Percentiles rank a stretch among this genome's conserved stretches.
These are phyloP conservation scores for Apamea crenata DNA, from an alignment of 2,888 invertebrate genomes.

Conservation along the genomic window DNA sequence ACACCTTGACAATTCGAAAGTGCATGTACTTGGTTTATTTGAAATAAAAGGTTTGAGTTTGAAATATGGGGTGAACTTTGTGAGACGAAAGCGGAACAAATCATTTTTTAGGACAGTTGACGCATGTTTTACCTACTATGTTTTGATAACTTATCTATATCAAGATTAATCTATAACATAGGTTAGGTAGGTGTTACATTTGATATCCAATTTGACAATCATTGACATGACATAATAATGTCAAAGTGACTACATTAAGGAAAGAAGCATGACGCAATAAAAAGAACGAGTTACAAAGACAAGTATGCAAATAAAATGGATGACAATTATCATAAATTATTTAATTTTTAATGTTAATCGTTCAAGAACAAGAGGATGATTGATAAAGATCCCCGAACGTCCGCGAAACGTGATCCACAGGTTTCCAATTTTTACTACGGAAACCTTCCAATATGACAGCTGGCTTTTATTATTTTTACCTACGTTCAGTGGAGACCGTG, in stretches of 20 bases:
- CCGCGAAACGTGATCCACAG: conserved; percentile 19
- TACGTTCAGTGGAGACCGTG: no score
- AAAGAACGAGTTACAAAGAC: conserved; percentile 32
- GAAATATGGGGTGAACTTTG: no score
- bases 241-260: conserved; percentile 18
- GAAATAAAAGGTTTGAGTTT: no score
- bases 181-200: no score
- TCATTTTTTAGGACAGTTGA: no score
- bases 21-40: no score
- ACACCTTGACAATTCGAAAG: no score
- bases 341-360: conserved; percentile 45
- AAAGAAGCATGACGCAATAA: conserved; percentile 33
- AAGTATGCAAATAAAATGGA: conserved; percentile 47
- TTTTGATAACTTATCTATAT: no score
- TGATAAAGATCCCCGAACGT: conserved; percentile 27
- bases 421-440: conserved; percentile 26
- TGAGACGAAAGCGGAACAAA: no score
- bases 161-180: no score
- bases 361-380: conserved; percentile 46
- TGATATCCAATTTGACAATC: no score
- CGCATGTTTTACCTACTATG: no score
- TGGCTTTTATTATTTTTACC: conserved; percentile 22
- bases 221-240: conserved; percentile 13
- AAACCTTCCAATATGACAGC: conserved; percentile 4
- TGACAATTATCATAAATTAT: conserved; percentile 49